A percentile compares a stretch with the other conserved stretches of the same genome.
These are phyloP conservation scores for Hyposmocoma kahamanoa DNA, from an alignment of 1,140 invertebrate genomes.

Conservation along the genomic window DNA sequence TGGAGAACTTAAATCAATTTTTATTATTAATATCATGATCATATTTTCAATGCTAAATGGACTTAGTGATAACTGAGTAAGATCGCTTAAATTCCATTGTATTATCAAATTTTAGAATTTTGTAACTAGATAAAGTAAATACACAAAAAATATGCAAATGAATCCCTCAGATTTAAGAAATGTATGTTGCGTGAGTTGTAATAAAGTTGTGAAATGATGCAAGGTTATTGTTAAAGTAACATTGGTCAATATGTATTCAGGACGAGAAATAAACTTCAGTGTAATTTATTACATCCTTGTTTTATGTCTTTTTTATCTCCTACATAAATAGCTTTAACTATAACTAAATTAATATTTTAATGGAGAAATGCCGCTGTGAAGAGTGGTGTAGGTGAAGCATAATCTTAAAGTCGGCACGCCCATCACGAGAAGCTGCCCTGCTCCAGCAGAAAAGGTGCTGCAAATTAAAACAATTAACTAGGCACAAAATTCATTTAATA, in stretches of 20 bases:
- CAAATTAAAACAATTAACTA: no score
- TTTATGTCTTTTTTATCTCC: neutral
- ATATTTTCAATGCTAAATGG: slow-evolving; percentile 65
- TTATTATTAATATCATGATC: slow-evolving; percentile 62
- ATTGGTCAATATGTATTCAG: slow-evolving; percentile 65
- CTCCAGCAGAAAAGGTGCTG: slow-evolving; percentile 62
- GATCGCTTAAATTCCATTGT: slow-evolving; percentile 69
- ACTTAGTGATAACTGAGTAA: slow-evolving; percentile 66
- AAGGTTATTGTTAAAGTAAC: slow-evolving; percentile 39
- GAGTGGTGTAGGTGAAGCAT: no score
- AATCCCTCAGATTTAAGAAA: slow-evolving; percentile 49
- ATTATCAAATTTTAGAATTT: slow-evolving; percentile 64
- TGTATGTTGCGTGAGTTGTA: slow-evolving; percentile 65
- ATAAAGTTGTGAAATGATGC: slow-evolving; percentile 59
- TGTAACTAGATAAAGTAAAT: slow-evolving; percentile 54
- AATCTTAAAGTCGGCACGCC: neutral
- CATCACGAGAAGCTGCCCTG: slow-evolving; percentile 25
- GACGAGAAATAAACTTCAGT: slow-evolving; percentile 72
- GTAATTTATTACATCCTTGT: slow-evolving; percentile 65
- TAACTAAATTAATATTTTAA: neutral
- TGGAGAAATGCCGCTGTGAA: neutral
- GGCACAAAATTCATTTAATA: no score
- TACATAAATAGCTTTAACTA: neutral
- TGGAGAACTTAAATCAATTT: slow-evolving; percentile 67
- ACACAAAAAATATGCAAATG: slow-evolving; percentile 35